phyloP scores from a whole-genome alignment of 2,888 invertebrate species.

The Sycophila texana region DNA sequence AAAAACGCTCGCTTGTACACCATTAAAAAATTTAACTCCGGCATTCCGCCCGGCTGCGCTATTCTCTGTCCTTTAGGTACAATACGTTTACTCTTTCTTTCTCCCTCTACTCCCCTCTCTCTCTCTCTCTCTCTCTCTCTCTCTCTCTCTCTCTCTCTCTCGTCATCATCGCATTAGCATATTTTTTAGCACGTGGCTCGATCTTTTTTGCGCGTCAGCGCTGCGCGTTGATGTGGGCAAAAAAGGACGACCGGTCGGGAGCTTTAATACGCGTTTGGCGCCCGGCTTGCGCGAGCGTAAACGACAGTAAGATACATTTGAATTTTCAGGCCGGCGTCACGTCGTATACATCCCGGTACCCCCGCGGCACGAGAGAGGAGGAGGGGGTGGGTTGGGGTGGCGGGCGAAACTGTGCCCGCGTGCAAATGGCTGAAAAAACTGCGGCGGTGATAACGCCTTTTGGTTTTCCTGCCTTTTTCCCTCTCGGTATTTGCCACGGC shows the following conservation, averaged over 20 bases:
- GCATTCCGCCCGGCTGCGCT: constrained; percentile 10
- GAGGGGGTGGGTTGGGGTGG: neutral
- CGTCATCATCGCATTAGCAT: constrained; percentile 36
- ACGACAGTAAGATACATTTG: constrained; percentile 51
- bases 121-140: neutral
- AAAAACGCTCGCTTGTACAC: constrained; percentile 22
- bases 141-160: neutral
- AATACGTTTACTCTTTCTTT: neutral
- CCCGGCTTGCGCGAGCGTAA: constrained; percentile 16
- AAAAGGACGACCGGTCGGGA: neutral
- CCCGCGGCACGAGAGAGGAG: neutral
- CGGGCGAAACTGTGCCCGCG: neutral
- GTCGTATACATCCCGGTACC: neutral
- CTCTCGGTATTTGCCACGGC: too few species aligned
- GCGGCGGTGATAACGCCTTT: constrained; percentile 27
- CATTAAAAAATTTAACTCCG: constrained; percentile 50
- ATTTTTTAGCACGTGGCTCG: constrained; percentile 18
- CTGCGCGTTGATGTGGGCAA: constrained; percentile 5
- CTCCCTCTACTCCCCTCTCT: constrained; percentile 8
- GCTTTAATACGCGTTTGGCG: constrained; percentile 28
- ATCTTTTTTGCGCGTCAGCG: constrained; percentile 14
- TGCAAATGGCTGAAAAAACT: constrained; percentile 44
- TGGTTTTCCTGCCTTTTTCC: too few species aligned
- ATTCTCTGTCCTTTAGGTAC: neutral
- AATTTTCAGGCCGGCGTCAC: constrained; percentile 21